Evolutionary conservation across 92 coral and sea anemone genomes (phyloP).

Genomic region (Zoanthus sociatus): DNA sequence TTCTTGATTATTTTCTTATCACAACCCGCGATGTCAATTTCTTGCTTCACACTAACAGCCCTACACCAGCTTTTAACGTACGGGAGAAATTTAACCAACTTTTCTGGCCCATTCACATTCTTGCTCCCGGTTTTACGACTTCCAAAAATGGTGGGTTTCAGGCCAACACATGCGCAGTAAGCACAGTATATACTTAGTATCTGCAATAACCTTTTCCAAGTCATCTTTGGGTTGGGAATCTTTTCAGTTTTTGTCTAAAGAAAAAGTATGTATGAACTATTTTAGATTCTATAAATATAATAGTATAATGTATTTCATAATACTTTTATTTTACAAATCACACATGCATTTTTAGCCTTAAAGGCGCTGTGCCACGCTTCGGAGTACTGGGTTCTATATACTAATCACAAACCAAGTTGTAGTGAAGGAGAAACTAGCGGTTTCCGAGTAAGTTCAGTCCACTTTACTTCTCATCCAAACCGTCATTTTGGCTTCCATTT

Average conservation of each 20-base stretch:
- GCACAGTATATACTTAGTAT: not conserved
- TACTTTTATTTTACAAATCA: too few species aligned
- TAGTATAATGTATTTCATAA: too few species aligned
- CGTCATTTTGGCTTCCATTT: too few species aligned
- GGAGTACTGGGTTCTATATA: too few species aligned
- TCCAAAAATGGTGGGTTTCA: not conserved
- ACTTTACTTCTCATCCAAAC: too few species aligned
- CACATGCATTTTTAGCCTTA: too few species aligned
- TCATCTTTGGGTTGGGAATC: not conserved
- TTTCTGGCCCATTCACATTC: not conserved
- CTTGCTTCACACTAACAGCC: slow-evolving; percentile 35
- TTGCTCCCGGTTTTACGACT: not conserved
- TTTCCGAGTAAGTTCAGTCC: too few species aligned
- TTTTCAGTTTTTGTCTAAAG: not conserved
- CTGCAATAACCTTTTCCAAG: not conserved
- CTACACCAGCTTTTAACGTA: slow-evolving; percentile 54
- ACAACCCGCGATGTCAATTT: slow-evolving; percentile 50
- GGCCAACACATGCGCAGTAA: not conserved
- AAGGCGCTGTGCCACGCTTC: too few species aligned
- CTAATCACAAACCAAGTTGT: too few species aligned
- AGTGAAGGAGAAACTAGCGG: too few species aligned
- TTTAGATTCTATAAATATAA: too few species aligned
- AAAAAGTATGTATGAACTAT: too few species aligned
- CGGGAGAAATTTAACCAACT: not conserved
- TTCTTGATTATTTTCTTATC: slow-evolving; percentile 28